Evolutionary conservation across 2,888 invertebrate genomes (phyloP).

Genomic region (Cremastinae sp.): DNA sequence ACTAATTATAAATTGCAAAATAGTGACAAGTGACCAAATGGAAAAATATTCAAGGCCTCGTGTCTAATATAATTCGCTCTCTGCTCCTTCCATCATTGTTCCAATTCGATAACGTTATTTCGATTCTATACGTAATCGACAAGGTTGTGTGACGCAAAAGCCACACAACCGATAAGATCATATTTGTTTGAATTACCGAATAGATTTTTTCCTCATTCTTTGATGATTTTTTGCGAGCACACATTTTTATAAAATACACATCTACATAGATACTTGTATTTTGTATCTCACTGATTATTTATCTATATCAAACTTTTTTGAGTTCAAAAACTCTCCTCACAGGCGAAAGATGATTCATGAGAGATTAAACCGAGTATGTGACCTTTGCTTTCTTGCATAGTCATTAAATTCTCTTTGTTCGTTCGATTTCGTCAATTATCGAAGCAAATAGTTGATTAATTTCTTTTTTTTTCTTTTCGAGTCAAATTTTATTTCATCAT

Average conservation of each 20-base stretch:
- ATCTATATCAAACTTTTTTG: constrained; percentile 2
- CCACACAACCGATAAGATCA: constrained; percentile 33
- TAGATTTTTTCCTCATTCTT: not conserved
- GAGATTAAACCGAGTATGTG: constrained; percentile 36
- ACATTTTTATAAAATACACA: not conserved
- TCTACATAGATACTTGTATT: not conserved
- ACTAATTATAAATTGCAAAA: no score
- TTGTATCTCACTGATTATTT: not conserved
- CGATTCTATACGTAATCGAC: constrained; percentile 21
- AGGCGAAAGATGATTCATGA: constrained; percentile 36
- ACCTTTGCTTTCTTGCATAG: constrained; percentile 52
- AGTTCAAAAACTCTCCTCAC: not conserved
- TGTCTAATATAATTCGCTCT: constrained; percentile 8
- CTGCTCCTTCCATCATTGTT: constrained; percentile 14
- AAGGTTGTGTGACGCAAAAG: constrained; percentile 36
- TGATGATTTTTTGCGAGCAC: no score
- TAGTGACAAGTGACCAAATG: not conserved
- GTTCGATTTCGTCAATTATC: not conserved
- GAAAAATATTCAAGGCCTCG: not conserved
- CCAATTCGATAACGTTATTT: constrained; percentile 29
- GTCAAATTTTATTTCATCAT: not conserved
- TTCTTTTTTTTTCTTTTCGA: not conserved
- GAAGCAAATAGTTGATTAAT: not conserved
- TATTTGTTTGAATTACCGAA: not conserved
- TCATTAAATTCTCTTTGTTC: constrained; percentile 43